Percentiles rank a stretch among this genome's conserved stretches.
phyloP scores from a whole-genome alignment of 2,888 invertebrate genomes.

The Stictocephala bisonia region DNA sequence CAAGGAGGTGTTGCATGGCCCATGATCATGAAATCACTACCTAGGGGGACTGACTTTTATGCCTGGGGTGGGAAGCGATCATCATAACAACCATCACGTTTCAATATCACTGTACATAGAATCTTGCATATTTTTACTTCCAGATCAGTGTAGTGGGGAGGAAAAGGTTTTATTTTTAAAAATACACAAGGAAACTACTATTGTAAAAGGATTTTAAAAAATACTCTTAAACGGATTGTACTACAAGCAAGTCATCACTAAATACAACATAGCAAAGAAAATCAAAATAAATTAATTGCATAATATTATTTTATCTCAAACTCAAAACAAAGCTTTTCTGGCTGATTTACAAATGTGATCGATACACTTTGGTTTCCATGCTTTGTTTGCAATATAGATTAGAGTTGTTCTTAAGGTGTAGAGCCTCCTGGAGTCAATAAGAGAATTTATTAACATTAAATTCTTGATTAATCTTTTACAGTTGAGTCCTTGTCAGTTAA shows the following conservation, averaged over 20 bases:
- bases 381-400: neutral
- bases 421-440: slow-evolving; percentile 36
- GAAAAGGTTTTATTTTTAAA: neutral
- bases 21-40: slow-evolving; percentile 40
- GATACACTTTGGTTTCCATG: neutral
- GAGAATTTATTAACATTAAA: too few relatives aligned
- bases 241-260: too few relatives aligned
- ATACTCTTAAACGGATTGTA: neutral
- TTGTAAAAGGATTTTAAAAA: neutral
- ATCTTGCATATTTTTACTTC: neutral
- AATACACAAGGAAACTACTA: neutral
- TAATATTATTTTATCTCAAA: too few relatives aligned
- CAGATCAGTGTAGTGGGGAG: neutral
- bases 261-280: too few relatives aligned
- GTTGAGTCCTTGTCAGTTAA: too few relatives aligned
- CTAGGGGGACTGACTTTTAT: slow-evolving; percentile 56
- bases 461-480: too few relatives aligned
- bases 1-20: slow-evolving; percentile 41
- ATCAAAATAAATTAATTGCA: too few relatives aligned
- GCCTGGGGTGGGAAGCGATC: slow-evolving; percentile 63
- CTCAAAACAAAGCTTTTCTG: too few relatives aligned
- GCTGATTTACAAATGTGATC: too few relatives aligned
- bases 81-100: slow-evolving; percentile 3
- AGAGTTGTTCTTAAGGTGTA: slow-evolving; percentile 21
- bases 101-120: neutral